Evolutionary conservation across 1,140 invertebrate species (phyloP).

Genomic region (Anastatus disparis): DNA sequence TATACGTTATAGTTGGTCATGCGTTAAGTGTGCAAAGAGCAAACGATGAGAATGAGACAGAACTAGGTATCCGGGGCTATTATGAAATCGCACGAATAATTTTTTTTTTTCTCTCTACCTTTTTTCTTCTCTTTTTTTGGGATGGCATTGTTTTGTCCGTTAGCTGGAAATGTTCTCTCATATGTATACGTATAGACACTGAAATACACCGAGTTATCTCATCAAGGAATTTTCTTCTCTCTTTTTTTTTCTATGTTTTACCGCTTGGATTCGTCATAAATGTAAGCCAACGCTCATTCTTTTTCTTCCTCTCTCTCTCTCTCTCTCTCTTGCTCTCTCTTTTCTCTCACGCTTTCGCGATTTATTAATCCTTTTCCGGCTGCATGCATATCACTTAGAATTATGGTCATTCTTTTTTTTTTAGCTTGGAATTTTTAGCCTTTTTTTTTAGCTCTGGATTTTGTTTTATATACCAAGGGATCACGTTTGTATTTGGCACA

Average conservation of each 20-base stretch:
- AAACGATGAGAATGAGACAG: constrained; percentile 4
- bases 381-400: constrained; percentile 2
- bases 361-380: constrained; percentile 12
- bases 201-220: background rate
- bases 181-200: background rate
- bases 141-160: no score
- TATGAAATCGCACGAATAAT: constrained; percentile 9
- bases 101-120: no score
- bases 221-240: constrained; percentile 10
- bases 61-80: background rate
- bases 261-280: background rate
- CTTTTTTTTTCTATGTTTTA: background rate
- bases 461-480: no score
- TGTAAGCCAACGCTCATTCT: no score
- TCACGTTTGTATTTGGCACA: no score
- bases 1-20: background rate
- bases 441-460: no score
- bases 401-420: background rate
- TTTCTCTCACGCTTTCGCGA: background rate
- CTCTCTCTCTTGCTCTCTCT: no score
- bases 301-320: no score
- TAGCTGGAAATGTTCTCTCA: no score
- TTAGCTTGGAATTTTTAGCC: no score
- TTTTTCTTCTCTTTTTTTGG: no score
- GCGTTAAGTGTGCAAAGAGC: constrained; percentile 22